Evolutionary conservation across 2,113 vertebrate genomes (phyloP).

Genomic region (Aegotheles bennettii): DNA sequence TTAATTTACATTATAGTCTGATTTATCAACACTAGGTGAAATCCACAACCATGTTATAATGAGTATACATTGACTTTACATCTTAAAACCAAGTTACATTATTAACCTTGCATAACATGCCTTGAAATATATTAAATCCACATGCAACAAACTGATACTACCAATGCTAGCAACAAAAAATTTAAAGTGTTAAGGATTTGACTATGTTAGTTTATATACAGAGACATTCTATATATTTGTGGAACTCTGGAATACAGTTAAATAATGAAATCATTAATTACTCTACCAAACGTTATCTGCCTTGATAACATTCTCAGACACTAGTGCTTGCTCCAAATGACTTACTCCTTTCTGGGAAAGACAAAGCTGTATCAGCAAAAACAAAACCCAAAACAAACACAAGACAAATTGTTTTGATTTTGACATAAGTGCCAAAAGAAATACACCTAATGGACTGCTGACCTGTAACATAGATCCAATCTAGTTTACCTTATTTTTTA

Average conservation of each 20-base stretch:
- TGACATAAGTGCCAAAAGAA: background rate
- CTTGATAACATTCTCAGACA: background rate
- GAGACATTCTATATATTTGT: background rate
- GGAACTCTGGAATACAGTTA: background rate
- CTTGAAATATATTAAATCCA: background rate
- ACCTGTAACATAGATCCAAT: background rate
- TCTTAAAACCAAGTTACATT: background rate
- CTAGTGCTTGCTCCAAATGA: background rate
- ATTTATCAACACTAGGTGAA: background rate
- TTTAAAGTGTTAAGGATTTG: background rate
- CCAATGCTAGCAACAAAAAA: background rate
- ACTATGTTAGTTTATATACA: background rate
- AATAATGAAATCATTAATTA: background rate
- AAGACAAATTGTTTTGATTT: background rate
- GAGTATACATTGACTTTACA: background rate
- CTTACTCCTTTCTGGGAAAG: background rate
- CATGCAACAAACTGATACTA: background rate
- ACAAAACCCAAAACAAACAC: no score
- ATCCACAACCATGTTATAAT: background rate
- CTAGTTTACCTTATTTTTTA: background rate
- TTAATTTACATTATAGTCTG: background rate
- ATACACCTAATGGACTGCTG: background rate
- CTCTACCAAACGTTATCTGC: background rate
- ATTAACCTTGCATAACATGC: background rate
- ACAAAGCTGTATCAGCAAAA: background rate